These are phyloP conservation scores for Lagocephalus sceleratus DNA, from an alignment of 2,797 vertebrate genomes.

Conservation along the genomic window DNA sequence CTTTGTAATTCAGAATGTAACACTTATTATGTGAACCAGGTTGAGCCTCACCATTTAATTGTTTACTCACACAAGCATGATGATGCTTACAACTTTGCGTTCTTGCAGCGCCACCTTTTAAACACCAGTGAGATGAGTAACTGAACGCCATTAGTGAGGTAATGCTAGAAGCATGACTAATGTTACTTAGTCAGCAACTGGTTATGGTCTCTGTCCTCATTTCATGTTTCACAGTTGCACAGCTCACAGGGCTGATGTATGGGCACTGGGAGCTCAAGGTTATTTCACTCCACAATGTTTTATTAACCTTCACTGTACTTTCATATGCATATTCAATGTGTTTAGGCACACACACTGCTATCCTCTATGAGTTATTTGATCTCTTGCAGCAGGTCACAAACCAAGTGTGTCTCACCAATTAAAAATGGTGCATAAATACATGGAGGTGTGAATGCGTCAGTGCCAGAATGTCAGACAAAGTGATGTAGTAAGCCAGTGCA, in stretches of 20 bases:
- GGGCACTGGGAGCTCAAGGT: slow-evolving; percentile 66
- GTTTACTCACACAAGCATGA: slow-evolving; percentile 2
- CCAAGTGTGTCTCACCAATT: slow-evolving; percentile 38
- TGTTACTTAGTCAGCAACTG: slow-evolving; percentile 74
- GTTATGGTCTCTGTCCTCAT: slow-evolving; percentile 72
- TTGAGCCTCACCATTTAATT: slow-evolving; percentile 1
- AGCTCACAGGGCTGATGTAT: slow-evolving; percentile 69
- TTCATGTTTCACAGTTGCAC: slow-evolving; percentile 73
- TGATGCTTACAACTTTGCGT: background rate
- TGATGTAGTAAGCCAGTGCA: slow-evolving; percentile 23
- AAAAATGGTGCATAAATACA: slow-evolving; percentile 34
- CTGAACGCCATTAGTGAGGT: slow-evolving; percentile 62
- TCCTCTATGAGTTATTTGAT: slow-evolving; percentile 40
- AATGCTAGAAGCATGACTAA: slow-evolving; percentile 61
- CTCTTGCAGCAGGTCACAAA: slow-evolving; percentile 41
- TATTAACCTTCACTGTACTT: slow-evolving; percentile 68
- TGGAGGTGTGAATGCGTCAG: slow-evolving; percentile 31
- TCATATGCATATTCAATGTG: slow-evolving; percentile 5
- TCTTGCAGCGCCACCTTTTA: slow-evolving; percentile 28
- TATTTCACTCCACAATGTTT: slow-evolving; percentile 72
- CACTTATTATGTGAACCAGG: background rate
- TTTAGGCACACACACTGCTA: background rate
- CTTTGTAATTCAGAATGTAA: slow-evolving; percentile 10
- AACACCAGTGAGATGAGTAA: slow-evolving; percentile 55
- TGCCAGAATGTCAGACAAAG: slow-evolving; percentile 29